A percentile compares a stretch with the other conserved stretches of the same genome.
These are phyloP conservation scores for Schizothorax lantsangensis DNA, from an alignment of 2,797 vertebrate genomes.

Conservation along the genomic window DNA sequence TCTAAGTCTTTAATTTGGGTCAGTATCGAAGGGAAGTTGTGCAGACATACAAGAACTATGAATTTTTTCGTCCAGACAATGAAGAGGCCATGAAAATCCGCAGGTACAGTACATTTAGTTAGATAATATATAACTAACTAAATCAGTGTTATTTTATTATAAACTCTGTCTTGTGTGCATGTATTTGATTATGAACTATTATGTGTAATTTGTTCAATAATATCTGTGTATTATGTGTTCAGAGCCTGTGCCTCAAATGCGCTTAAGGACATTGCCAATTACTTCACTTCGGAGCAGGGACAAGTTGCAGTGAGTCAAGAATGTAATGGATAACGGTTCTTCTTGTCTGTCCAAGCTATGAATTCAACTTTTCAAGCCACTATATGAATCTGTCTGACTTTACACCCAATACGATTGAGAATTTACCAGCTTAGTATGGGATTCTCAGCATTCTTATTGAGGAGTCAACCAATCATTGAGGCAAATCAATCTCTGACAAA, in stretches of 20 bases:
- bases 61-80: constrained; percentile 90
- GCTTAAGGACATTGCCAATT: constrained; percentile 83
- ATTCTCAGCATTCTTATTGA: background rate
- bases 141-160: background rate
- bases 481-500: constrained; percentile 24
- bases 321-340: constrained; percentile 16
- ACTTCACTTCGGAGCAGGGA: constrained; percentile 83
- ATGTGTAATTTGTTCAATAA: background rate
- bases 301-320: constrained; percentile 87
- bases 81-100: constrained; percentile 88
- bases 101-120: constrained; percentile 72
- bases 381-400: background rate
- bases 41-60: constrained; percentile 87
- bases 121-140: background rate
- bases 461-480: background rate
- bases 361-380: background rate
- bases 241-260: constrained; percentile 89
- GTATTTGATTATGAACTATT: background rate
- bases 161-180: background rate
- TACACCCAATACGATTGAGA: background rate
- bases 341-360: constrained; percentile 2
- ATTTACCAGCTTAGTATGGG: background rate
- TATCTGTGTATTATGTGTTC: constrained; percentile 25
- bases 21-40: constrained; percentile 91
- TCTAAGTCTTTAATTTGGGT: constrained; percentile 89